Base-by-base conservation (phyloP, 2,888 invertebrate genomes). In the Sminthurides aquaticus region DNA sequence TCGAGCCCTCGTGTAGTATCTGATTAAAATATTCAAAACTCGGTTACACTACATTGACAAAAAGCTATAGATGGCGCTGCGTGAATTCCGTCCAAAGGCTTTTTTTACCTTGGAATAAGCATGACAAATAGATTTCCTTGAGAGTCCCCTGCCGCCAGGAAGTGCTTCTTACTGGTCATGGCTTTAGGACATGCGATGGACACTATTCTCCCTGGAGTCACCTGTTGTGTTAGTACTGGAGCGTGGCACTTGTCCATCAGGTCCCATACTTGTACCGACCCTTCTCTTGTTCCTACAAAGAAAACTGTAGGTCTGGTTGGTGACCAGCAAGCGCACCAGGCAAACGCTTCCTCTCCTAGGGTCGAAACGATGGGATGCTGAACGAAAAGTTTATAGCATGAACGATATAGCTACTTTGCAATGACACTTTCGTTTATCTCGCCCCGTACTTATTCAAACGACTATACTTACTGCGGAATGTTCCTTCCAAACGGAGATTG, bases 211-310 rank as follows among this genome's bases (percentile, higher is more conserved):
- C 81, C 81, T 1, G 86, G 85, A 2, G 89, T 87, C 22, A 87
- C 79, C 65, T 83, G 85, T 76, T 89, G 85, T 0, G 83, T 81
- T 62, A 87, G 83, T 67, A 84, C 84, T 0, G 89, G 84, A 69
- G 84, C 83, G 72, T 90, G 86, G 70, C 86, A 87, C 76, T 84
- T 83, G 57, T 85, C 79, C 65, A 87, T 78, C 64, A 92, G 79
- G 79, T 91, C 88, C 92, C 92, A 93, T 15, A 86, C 84, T 78
- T 92, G 91, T 18, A 90, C 80, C 65, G 82, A 83, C 1, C 91
- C 91, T 79, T 91, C 89, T 26, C 81, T 82, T 24, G 87, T 85
- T 1, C 85, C 82, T 62, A 91, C 78, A 76, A 86, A 87, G 65
- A 91, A 80, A 57, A 88, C 82, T 58, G 86, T 85, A 0, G 90